Percentiles rank a stretch among this genome's conserved stretches.
These are phyloP conservation scores for Yponomeuta cagnagella DNA, from an alignment of 2,888 invertebrate genomes.

Conservation along the genomic window DNA sequence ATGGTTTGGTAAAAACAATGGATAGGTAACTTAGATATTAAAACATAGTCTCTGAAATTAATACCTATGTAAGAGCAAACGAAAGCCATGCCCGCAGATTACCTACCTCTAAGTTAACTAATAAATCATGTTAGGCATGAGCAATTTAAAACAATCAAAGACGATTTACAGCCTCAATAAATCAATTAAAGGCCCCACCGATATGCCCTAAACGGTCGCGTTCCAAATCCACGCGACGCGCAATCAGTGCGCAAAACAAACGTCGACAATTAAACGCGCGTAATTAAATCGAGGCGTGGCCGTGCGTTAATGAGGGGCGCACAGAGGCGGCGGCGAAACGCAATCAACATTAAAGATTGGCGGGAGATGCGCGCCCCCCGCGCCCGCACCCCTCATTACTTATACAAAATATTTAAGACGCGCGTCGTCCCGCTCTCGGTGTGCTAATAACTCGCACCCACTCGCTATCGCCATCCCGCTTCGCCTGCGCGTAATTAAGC, in stretches of 20 bases:
- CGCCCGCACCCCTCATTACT: conserved; percentile 76
- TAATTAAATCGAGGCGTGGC: conserved; percentile 74
- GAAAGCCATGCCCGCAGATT: too few relatives aligned
- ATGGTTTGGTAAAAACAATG: too few relatives aligned
- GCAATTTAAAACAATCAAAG: conserved; percentile 5
- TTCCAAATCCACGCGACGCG: neutral
- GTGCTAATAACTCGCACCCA: conserved; percentile 80
- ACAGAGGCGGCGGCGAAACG: conserved; percentile 65
- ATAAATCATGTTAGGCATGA: conserved; percentile 1
- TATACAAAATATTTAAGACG: conserved; percentile 77
- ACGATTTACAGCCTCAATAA: neutral
- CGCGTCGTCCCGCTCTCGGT: conserved; percentile 78
- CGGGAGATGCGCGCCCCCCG: conserved; percentile 71
- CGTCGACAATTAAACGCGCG: conserved; percentile 57
- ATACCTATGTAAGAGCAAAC: too few relatives aligned
- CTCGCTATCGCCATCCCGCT: conserved; percentile 71
- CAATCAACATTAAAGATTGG: conserved; percentile 76
- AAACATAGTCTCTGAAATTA: too few relatives aligned
- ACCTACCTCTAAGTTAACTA: neutral
- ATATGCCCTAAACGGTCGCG: neutral
- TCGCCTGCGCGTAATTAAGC: conserved; percentile 72
- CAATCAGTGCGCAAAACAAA: conserved; percentile 38
- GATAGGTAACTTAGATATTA: too few relatives aligned
- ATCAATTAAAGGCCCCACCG: neutral
- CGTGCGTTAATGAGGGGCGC: conserved; percentile 70